Base-by-base conservation (phyloP, 2,797 vertebrate species). In the Borostomias antarcticus region DNA sequence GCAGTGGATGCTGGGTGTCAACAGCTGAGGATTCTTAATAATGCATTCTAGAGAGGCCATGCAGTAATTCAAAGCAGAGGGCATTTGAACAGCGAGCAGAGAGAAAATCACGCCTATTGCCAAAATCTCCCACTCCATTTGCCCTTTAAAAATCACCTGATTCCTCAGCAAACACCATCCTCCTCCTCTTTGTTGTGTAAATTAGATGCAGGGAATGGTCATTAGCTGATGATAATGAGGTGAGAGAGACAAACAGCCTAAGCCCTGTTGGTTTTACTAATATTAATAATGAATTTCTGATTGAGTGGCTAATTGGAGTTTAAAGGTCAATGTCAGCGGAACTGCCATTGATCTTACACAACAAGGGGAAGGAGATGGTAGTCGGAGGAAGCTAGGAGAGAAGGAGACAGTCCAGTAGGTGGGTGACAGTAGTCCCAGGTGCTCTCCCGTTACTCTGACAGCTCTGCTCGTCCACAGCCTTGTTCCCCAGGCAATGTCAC, bases 241-340 rank as follows among this genome's bases (percentile, higher is more conserved):
- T 87, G 88, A 89, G 85, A 79, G 75, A 88, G 87, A 90, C 87
- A 91, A 92, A 90, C 89, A 91, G 85, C 87, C 83, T 82, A 85
- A 89, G 87, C 89, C 88, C 87, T 85, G 89, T 91, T 92, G 88
- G 85, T 89, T 90, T 93, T 90, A 84, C 74, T 88, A 82, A 89
- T 89, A 92, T 92, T 90, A 91, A 92, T 93, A 90, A 92, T 92
- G 85, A 85, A 92, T 90, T 82, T 88, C 66, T 85, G 83, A 92
- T 93, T 88, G 91, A 88, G 87, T 90, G 89, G 87, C 89, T 92
- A 92, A 92, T 93, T 91, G 86, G 82, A 82, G 87, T 89, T 89
- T 90, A 92, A 92, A 93, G 91, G 92, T 93, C 91, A 93, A 83
- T 84, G 85, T 89, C 87, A 88, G 75, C 33, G 76, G 80, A 78